A percentile compares a stretch with the other conserved stretches of the same genome.
These are phyloP conservation scores for Tetramorium parvispinum DNA, from an alignment of 1,140 invertebrate species.

Conservation along the genomic window DNA sequence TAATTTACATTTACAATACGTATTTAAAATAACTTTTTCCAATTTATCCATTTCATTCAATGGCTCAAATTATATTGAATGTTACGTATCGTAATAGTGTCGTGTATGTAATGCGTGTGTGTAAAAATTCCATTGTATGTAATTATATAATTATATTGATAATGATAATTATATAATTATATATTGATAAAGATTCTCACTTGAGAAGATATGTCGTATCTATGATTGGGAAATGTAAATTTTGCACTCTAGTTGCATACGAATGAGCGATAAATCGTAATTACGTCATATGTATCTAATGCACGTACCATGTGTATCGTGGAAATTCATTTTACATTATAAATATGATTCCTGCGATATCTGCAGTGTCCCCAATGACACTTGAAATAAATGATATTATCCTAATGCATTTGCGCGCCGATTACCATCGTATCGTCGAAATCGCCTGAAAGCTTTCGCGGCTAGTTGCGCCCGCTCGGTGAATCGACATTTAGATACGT, in stretches of 20 bases:
- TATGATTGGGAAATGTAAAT: slow-evolving; percentile 31
- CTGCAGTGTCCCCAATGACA: slow-evolving; percentile 18
- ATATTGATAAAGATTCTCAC: neutral
- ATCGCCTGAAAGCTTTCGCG: neutral
- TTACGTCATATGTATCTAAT: slow-evolving; percentile 25
- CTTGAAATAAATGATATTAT: slow-evolving; percentile 47
- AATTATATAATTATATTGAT: neutral
- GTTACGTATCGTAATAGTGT: neutral
- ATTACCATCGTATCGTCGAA: neutral
- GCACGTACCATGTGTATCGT: neutral
- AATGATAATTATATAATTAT: slow-evolving; percentile 4
- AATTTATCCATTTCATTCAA: neutral
- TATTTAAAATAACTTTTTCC: slow-evolving; percentile 1
- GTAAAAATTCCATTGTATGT: neutral
- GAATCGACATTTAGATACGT: neutral
- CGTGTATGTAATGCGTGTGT: neutral
- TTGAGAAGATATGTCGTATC: neutral
- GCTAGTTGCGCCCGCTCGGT: neutral
- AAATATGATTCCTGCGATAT: slow-evolving; percentile 16
- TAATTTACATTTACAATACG: neutral
- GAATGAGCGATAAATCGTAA: slow-evolving; percentile 35
- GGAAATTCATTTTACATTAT: slow-evolving; percentile 43
- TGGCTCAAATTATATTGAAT: neutral
- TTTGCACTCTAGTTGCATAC: slow-evolving; percentile 7
- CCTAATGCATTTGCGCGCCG: neutral